Conservation (phyloP, 2,113 vertebrate genomes). For the Dolichallabes microphthalmus region DNA sequence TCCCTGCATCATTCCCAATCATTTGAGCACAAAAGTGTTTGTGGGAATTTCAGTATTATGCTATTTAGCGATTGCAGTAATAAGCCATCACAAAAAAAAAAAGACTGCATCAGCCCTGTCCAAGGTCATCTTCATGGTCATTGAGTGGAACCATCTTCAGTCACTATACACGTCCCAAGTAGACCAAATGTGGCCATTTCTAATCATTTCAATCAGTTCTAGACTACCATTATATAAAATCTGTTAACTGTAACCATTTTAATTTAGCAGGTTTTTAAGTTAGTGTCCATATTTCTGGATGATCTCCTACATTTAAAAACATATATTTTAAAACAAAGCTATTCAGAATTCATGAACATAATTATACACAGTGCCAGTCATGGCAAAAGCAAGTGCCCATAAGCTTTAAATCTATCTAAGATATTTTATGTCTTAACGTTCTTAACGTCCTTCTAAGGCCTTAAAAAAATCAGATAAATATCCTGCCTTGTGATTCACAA, state of each 20-base stretch:
- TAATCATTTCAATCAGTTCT: neutral
- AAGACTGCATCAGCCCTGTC: no score
- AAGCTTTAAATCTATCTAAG: neutral
- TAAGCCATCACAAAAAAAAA: no score
- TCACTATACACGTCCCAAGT: no score
- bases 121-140: no score
- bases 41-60: no score
- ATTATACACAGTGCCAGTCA: neutral
- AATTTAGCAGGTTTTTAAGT: neutral
- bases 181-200: no score
- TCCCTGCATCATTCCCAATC: no score
- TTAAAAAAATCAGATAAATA: constrained; percentile 1
- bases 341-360: neutral
- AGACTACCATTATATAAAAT: neutral
- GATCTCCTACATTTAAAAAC: neutral
- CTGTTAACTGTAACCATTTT: neutral
- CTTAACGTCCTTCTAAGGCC: neutral
- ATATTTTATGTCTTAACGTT: neutral
- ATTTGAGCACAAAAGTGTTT: no score
- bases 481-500: neutral
- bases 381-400: neutral
- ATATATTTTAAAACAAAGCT: neutral
- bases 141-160: no score
- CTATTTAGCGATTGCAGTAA: no score
- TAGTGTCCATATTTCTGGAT: neutral